Evolutionary conservation across 2,113 vertebrate species (phyloP).

Genomic region (Ptilorrhoa leucosticta): DNA sequence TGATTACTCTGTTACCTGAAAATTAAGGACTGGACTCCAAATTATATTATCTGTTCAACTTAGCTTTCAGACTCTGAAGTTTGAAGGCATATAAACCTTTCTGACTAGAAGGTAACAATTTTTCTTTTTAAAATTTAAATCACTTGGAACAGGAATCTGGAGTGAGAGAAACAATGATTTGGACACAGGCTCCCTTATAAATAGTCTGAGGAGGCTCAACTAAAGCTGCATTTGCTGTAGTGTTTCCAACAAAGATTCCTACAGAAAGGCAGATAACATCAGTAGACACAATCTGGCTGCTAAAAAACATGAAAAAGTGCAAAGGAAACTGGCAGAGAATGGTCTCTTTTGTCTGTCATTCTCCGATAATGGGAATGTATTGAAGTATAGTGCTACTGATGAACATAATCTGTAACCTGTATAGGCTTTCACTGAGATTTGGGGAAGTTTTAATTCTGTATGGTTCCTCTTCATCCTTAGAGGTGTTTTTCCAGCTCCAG

Average conservation of each 20-base stretch:
- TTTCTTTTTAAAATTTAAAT: background rate
- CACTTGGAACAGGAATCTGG: background rate
- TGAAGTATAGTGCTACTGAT: background rate
- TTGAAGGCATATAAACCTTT: background rate
- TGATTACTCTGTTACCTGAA: background rate
- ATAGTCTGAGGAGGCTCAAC: background rate
- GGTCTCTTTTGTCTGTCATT: background rate
- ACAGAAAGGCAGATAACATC: background rate
- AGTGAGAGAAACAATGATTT: background rate
- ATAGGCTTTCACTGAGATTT: background rate
- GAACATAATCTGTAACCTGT: background rate
- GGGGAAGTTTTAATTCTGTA: background rate
- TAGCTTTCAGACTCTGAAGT: background rate
- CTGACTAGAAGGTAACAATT: background rate
- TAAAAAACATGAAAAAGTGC: background rate
- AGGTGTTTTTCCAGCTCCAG: background rate
- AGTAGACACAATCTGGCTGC: background rate
- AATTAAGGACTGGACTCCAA: background rate
- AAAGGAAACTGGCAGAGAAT: background rate
- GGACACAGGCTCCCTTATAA: background rate
- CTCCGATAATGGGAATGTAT: background rate
- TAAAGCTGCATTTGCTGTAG: background rate
- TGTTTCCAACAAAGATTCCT: background rate
- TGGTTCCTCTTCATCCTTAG: background rate
- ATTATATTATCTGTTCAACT: background rate